Evolutionary conservation across 2,888 invertebrate species (phyloP), one percentile per base, ranked within the genome.

Genomic region (Cordilura impudica): DNA sequence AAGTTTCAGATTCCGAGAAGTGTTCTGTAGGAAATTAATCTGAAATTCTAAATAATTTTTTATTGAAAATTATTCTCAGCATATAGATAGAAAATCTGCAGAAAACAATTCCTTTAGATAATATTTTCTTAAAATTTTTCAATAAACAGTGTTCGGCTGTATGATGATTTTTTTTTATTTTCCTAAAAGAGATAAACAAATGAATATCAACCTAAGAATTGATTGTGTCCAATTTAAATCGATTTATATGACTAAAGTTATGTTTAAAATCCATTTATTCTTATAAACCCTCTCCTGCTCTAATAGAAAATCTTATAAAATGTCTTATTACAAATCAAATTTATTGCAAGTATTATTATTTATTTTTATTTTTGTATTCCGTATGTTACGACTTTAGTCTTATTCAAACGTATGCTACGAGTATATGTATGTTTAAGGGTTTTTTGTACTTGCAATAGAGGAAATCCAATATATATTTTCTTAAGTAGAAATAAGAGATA

Each of bases 401-500:
- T 49, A 51, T 29, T 61, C 35, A 66, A 74, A 66, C 45, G 47
- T 73, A 61, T 65, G 51, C 35, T 47, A 49, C 39, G 35, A 10
- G 47, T 26, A 31, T 63, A 16, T 47, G 31, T 35, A 51, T 63
- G 35, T 12, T 12, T 35, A 12, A 12, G 1, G 4, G 12, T n/a
- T 39, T 39, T 39, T 39, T n/a, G 0, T n/a, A 39, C 35, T 39
- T 39, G 35, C 35, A 39, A 39, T n/a, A 63, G 23, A 63, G 35
- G 63, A 63, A 63, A 63, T 56, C 54, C 56, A 45, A 47, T 67
- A 54, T 67, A 54, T 45, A 19, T 60, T 67, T 71, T 51, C 49
- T 74, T 72, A 67, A 76, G 79, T 53, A 63, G 71, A 76, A 79
- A 72, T 79, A 75, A 76, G 67, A 79, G 76, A 79, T 79, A 79